Conservation (phyloP, 2,113 vertebrate genomes). For the Percina caprodes region DNA sequence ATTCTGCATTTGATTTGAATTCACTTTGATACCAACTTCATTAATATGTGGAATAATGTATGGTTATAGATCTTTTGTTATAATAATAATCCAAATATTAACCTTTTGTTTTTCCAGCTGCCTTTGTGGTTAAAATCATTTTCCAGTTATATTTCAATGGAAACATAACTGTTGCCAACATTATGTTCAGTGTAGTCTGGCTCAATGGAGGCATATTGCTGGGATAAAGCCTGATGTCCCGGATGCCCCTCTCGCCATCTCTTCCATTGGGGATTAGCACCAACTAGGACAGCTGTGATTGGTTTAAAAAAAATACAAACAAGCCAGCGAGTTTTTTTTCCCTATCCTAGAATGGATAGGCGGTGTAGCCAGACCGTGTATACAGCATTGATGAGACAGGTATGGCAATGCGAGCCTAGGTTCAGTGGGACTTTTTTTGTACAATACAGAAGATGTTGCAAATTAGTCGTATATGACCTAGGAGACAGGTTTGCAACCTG, state of each 20-base stretch:
- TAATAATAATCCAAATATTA: neutral
- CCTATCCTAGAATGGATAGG: too few species aligned
- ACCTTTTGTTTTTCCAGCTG: neutral
- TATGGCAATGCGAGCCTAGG: neutral
- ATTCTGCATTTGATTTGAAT: conserved; percentile 23
- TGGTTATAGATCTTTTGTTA: neutral
- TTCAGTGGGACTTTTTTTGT: neutral
- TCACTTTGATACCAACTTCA: neutral
- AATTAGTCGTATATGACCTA: neutral
- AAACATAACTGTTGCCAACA: neutral
- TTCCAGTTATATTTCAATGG: neutral
- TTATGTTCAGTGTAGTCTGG: neutral
- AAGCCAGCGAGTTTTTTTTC: too few species aligned
- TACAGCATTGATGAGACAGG: too few species aligned
- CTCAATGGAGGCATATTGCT: too few species aligned
- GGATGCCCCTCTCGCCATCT: too few species aligned
- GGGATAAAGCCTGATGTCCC: too few species aligned
- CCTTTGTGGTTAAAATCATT: neutral
- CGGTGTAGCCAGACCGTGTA: too few species aligned
- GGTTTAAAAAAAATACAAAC: too few species aligned
- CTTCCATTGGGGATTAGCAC: too few species aligned
- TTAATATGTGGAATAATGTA: neutral
- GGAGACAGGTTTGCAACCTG: neutral
- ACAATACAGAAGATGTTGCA: neutral
- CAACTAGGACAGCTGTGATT: too few species aligned